These are phyloP conservation scores for Promerops cafer DNA, from an alignment of 2,113 vertebrate species.

Conservation along the genomic window DNA sequence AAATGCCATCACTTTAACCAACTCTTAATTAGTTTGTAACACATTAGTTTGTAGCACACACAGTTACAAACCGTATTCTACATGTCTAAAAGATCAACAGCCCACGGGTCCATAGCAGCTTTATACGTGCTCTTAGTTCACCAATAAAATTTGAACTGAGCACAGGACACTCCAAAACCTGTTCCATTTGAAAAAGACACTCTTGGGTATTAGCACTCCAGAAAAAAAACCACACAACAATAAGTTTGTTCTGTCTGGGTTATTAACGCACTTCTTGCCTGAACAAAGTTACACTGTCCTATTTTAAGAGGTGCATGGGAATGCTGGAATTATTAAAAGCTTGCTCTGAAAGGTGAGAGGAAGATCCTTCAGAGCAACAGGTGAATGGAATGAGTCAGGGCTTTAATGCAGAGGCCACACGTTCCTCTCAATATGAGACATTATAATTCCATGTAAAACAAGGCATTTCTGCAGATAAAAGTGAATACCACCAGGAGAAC, in stretches of 20 bases:
- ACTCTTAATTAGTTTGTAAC: neutral
- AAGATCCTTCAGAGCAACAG: neutral
- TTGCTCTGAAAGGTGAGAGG: neutral
- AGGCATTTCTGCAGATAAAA: neutral
- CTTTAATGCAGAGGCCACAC: neutral
- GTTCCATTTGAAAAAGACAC: neutral
- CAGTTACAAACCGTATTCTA: neutral
- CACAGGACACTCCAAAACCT: neutral
- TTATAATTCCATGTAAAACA: neutral
- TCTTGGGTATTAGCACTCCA: neutral
- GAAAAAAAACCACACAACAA: neutral
- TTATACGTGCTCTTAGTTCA: neutral
- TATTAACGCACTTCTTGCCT: neutral
- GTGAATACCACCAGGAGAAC: neutral
- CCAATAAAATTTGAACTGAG: neutral
- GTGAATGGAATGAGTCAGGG: neutral
- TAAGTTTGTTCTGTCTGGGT: neutral
- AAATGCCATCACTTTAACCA: neutral
- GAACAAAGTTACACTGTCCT: neutral
- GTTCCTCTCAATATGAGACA: neutral
- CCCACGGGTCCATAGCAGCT: neutral
- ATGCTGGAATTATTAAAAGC: neutral
- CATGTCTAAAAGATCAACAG: neutral
- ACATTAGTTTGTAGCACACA: neutral
- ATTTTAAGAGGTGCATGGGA: neutral